phyloP scores from a whole-genome alignment of 1,140 invertebrate species.

The Steinernema feltiae region DNA sequence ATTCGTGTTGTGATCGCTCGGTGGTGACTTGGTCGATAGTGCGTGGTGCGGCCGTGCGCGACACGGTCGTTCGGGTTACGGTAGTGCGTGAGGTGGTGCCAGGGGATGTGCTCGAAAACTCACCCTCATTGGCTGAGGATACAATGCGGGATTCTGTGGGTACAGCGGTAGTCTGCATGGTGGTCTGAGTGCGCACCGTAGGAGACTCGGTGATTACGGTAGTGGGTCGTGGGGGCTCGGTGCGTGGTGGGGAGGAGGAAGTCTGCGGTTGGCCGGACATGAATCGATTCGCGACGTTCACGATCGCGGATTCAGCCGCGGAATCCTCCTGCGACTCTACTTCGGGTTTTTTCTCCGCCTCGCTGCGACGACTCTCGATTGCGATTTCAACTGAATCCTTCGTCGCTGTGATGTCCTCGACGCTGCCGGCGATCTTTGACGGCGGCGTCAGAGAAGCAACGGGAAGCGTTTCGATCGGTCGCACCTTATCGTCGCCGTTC shows the following conservation, averaged over 20 bases:
- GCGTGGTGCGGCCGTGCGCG: neutral
- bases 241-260: neutral
- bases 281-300: neutral
- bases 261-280: neutral
- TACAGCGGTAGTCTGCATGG: too few species aligned
- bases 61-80: neutral
- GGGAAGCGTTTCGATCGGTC: neutral
- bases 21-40: neutral
- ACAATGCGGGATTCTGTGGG: too few species aligned
- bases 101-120: neutral
- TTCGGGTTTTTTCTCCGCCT: neutral
- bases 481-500: conserved; percentile 17
- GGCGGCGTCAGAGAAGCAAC: neutral
- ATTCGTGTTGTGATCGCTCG: neutral
- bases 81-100: neutral
- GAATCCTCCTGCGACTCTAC: neutral
- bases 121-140: neutral
- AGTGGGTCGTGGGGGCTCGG: neutral
- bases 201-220: neutral
- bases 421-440: conserved; percentile 14
- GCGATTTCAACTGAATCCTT: conserved; percentile 1
- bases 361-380: neutral
- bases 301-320: neutral
- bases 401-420: neutral
- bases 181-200: neutral